A percentile compares a stretch with the other conserved stretches of the same genome.
Evolutionary conservation across 2,113 vertebrate genomes (phyloP).

Genomic region (Tylochromis polylepis): DNA sequence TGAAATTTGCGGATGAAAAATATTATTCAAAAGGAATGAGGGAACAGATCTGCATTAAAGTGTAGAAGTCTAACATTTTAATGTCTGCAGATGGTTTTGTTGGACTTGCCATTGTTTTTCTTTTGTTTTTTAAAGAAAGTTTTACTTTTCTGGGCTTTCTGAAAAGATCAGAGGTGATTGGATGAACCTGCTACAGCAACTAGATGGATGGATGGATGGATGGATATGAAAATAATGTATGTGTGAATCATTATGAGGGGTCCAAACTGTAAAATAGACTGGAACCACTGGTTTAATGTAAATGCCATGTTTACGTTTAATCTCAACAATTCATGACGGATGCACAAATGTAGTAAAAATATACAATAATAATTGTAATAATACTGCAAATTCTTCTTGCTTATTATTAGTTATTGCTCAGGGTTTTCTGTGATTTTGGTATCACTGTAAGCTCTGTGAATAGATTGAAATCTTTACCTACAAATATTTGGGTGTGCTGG

Average conservation of each 20-base stretch:
- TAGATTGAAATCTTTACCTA: not conserved
- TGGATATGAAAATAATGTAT: too few species aligned
- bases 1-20: not conserved
- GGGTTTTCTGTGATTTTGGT: not conserved
- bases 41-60: not conserved
- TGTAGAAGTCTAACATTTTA: not conserved
- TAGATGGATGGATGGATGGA: too few species aligned
- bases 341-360: not conserved
- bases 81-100: not conserved
- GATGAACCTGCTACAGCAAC: not conserved
- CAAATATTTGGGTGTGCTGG: not conserved
- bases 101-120: not conserved
- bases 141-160: not conserved
- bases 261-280: not conserved
- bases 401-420: not conserved
- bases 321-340: not conserved
- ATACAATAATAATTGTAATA: not conserved
- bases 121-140: not conserved
- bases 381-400: not conserved
- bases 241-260: not conserved
- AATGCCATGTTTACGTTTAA: not conserved
- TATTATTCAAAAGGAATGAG: not conserved
- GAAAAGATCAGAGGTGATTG: not conserved
- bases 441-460: not conserved
- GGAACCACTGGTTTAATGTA: not conserved